These are phyloP conservation scores for Gila orcuttii DNA, from an alignment of 2,113 vertebrate species.

Conservation along the genomic window DNA sequence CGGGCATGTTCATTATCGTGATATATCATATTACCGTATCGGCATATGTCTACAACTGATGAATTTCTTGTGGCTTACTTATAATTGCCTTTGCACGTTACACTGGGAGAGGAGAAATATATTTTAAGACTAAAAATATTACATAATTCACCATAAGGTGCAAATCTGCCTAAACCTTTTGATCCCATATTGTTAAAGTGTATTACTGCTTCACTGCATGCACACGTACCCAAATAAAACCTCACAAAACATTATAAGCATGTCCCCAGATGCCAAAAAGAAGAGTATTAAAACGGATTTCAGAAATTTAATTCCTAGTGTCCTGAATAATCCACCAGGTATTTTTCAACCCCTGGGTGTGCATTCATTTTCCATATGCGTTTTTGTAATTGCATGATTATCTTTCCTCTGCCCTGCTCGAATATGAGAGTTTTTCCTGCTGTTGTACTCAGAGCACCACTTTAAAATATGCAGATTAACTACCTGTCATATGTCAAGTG, in stretches of 20 bases:
- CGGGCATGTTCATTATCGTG: too few relatives aligned
- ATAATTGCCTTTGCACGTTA: neutral
- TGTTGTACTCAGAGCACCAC: conserved; percentile 9
- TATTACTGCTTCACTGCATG: conserved; percentile 4
- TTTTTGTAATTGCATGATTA: conserved; percentile 53
- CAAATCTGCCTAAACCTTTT: conserved; percentile 14
- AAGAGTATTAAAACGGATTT: conserved; percentile 50
- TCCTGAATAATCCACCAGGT: conserved; percentile 56
- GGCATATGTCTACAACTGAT: too few relatives aligned
- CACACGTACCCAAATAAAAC: neutral
- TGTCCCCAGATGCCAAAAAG: conserved; percentile 17
- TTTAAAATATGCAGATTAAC: conserved; percentile 46
- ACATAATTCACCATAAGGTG: neutral
- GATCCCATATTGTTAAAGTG: neutral
- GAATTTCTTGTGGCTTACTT: neutral
- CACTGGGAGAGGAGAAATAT: neutral
- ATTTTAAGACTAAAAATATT: neutral
- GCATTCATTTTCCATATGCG: conserved; percentile 39
- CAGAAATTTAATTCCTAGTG: conserved; percentile 51
- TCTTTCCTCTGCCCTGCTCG: conserved; percentile 47
- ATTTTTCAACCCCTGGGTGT: conserved; percentile 43
- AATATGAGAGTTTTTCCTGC: conserved; percentile 30
- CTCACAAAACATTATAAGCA: conserved; percentile 1
- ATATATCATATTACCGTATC: too few relatives aligned
- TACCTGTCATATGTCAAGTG: conserved; percentile 42